Evolutionary conservation across 2,888 invertebrate species (phyloP).

Genomic region (Endotricha flammealis): DNA sequence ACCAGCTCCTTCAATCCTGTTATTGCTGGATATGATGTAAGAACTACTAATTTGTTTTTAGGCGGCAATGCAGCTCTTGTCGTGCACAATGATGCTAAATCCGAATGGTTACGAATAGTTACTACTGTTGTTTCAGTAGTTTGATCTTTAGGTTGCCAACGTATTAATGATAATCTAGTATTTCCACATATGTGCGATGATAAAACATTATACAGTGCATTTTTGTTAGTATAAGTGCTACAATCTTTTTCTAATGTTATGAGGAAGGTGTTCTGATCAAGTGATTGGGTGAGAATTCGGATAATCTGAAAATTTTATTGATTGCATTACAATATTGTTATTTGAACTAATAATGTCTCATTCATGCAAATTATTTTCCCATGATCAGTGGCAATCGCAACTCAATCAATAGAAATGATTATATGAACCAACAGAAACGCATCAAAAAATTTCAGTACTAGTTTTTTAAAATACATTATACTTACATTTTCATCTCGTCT

Average conservation of each 20-base stretch:
- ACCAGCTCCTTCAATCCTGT: conserved; percentile 31
- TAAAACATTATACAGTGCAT: conserved; percentile 14
- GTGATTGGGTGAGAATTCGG: conserved; percentile 22
- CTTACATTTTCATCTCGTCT: conserved; percentile 30
- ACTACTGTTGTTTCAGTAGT: conserved; percentile 25
- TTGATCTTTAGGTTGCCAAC: conserved; percentile 27
- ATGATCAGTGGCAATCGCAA: too few relatives aligned
- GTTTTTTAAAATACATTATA: not conserved
- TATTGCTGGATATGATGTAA: conserved; percentile 32
- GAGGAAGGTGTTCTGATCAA: conserved; percentile 29
- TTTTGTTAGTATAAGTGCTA: not conserved
- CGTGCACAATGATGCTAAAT: conserved; percentile 25
- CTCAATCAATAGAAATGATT: too few relatives aligned
- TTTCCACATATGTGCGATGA: conserved; percentile 20
- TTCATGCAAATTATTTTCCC: too few relatives aligned
- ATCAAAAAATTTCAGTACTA: not conserved
- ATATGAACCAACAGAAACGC: not conserved
- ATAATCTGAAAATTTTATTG: conserved; percentile 25
- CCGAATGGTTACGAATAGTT: conserved; percentile 27
- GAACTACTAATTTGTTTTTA: conserved; percentile 30
- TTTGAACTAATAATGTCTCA: not conserved
- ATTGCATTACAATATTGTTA: not conserved
- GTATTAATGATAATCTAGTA: conserved; percentile 23
- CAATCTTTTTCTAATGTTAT: conserved; percentile 24
- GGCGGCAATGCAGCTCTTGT: conserved; percentile 24